phyloP scores from a whole-genome alignment of 2,888 invertebrate genomes.

The Lasioglossum calceatum region DNA sequence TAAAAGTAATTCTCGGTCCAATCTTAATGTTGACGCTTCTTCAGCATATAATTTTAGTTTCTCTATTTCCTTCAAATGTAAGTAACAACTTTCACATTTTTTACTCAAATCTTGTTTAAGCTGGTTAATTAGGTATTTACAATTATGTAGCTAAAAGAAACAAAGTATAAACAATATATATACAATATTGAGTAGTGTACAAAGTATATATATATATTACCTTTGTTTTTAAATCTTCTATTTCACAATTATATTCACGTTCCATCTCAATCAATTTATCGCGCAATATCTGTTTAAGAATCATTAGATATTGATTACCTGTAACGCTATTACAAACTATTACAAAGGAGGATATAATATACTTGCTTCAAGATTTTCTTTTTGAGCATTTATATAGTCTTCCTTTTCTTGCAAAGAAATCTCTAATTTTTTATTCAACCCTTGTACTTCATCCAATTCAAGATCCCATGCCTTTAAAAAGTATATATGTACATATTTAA shows the following conservation, averaged over 20 bases:
- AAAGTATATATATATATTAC: slow-evolving; percentile 59
- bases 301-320: slow-evolving; percentile 23
- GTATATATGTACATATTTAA: background rate
- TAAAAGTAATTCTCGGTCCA: slow-evolving; percentile 71
- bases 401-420: slow-evolving; percentile 63
- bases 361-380: slow-evolving; percentile 63
- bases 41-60: slow-evolving; percentile 60
- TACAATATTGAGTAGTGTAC: background rate
- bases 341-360: background rate
- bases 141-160: slow-evolving; percentile 63
- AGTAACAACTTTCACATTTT: slow-evolving; percentile 62
- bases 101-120: slow-evolving; percentile 70
- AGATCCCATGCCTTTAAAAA: slow-evolving; percentile 73
- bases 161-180: slow-evolving; percentile 12
- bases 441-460: slow-evolving; percentile 73
- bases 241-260: slow-evolving; percentile 61
- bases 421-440: slow-evolving; percentile 69
- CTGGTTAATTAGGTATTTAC: slow-evolving; percentile 64
- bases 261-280: slow-evolving; percentile 62
- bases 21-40: slow-evolving; percentile 60
- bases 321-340: background rate
- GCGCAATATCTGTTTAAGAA: slow-evolving; percentile 62
- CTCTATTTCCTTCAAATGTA: slow-evolving; percentile 70
- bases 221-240: slow-evolving; percentile 64
- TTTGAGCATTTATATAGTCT: slow-evolving; percentile 61